Evolutionary conservation across 2,888 invertebrate species (phyloP), one percentile per base, ranked within the genome.

Genomic region (Hypselothyrea guttata): DNA sequence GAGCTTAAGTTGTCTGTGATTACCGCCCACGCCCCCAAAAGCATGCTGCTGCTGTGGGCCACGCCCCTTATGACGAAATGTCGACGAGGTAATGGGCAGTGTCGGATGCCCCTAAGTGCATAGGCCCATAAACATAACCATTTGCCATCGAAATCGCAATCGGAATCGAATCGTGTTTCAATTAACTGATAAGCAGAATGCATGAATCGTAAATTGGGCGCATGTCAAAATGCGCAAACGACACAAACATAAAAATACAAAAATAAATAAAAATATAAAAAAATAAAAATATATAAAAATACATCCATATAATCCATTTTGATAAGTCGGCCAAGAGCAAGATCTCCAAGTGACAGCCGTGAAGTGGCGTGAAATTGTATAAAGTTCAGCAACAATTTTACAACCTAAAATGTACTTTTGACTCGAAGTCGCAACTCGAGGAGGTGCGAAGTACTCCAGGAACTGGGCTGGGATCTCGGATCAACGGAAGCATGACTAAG

Each of bases 301-400:
- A 11, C 28, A n/a, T n/a, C 7, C 35, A 37, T 8, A 13, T 13
- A 46, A 35, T 13, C 22, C 12, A 16, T 18, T 49, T 42, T 55
- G 45, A 62, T 62, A 77, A 76, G 77, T 77, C 77, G 77, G 82
- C 82, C 77, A 77, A 84, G 77, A 77, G 59, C 77, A 62, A 59
- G 44, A 63, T 67, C 54, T 35, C 15, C 27, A 48, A 41, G 54
- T 69, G 76, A 59, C 81, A 76, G 53, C 56, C 63, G 73, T 62
- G 42, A 75, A 71, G 44, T 64, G 33, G 38, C 57, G 22, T 47
- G 33, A 59, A 56, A 52, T 49, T 56, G 28, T 47, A 52, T 15
- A 40, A 46, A 22, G 22, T 22, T 22, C 22, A 16, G 30, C 13
- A 34, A 40, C 47, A 44, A 48, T 49, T 45, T 63, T 15, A 62